Evolutionary conservation across 2,888 invertebrate species (phyloP), one percentile per base, ranked within the genome.

Genomic region (Dolichomitus sp.): DNA sequence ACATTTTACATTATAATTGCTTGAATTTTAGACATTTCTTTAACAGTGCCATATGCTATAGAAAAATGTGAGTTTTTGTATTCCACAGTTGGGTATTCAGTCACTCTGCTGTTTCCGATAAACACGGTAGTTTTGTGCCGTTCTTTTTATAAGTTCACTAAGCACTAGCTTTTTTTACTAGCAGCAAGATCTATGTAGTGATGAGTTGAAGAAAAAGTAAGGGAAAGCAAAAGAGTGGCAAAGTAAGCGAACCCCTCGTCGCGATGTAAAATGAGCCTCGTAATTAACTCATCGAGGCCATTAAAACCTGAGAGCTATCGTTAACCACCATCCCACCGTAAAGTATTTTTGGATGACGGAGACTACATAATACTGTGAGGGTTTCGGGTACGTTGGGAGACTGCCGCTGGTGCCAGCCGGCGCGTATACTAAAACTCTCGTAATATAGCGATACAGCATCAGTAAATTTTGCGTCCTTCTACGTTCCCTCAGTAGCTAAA

Each of bases 231-330:
- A 52, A 54, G 57, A 65, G 61, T 40, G 54, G 33, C 19, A 65
- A 63, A 65, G 40, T 37, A 17, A 27, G 27, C 19, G 19, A 14
- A 14, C 30, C 45, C 27, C 23, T 79, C 68, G 79, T 57, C 77
- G 69, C 80, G 74, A 83, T 80, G 83, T 48, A 45, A 30, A 65
- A 48, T 23, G 40, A 61, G 37, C 81, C 84, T 88, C 86, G 85
- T 89, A 90, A 92, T 91, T 90, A 89, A 88, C 87, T 90, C 89
- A 90, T 90, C 87, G 85, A 91, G 88, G 84, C 85, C 89, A 91
- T 92, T 91, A 90, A 90, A 91, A 89, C 86, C 89, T 90, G 83
- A 89, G 86, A 88, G 84, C 85, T 85, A 87, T 88, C 85, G 87
- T 89, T 89, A 88, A 88, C 50, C 82, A 76, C 37, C 66, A 80